Evolutionary conservation across 2,113 vertebrate genomes (phyloP).

Genomic region (Leuciscus idus): DNA sequence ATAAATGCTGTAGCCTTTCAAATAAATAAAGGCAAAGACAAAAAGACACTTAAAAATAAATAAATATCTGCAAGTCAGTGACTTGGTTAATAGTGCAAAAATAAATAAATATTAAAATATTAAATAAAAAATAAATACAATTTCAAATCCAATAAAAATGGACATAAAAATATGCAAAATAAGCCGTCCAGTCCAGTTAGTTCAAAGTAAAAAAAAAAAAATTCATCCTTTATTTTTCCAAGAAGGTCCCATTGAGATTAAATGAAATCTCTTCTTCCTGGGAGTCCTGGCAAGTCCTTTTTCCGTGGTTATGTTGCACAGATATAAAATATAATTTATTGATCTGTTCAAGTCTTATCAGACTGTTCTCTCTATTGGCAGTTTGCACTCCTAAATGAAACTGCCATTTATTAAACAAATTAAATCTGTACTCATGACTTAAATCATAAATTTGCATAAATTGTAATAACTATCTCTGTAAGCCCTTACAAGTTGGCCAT

Average conservation of each 20-base stretch:
- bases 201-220: not conserved
- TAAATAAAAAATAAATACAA: too few relatives aligned
- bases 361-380: not conserved
- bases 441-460: constrained; percentile 3
- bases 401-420: constrained; percentile 28
- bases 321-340: not conserved
- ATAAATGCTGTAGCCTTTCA: not conserved
- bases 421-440: constrained; percentile 20
- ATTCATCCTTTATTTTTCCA: too few relatives aligned
- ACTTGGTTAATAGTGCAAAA: not conserved
- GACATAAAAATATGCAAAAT: too few relatives aligned
- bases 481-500: not conserved
- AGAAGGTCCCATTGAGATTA: too few relatives aligned
- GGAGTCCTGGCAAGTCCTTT: too few relatives aligned
- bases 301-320: not conserved
- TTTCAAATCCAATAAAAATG: too few relatives aligned
- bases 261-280: too few relatives aligned
- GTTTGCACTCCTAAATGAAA: not conserved
- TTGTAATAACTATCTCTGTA: constrained; percentile 10
- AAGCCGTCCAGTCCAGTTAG: not conserved
- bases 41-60: not conserved
- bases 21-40: not conserved
- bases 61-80: not conserved
- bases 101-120: too few relatives aligned
- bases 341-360: not conserved